Evolutionary conservation across 2,113 vertebrate genomes (phyloP), one percentile per base, ranked within the genome.

Genomic region (Pachypanchax playfairii): DNA sequence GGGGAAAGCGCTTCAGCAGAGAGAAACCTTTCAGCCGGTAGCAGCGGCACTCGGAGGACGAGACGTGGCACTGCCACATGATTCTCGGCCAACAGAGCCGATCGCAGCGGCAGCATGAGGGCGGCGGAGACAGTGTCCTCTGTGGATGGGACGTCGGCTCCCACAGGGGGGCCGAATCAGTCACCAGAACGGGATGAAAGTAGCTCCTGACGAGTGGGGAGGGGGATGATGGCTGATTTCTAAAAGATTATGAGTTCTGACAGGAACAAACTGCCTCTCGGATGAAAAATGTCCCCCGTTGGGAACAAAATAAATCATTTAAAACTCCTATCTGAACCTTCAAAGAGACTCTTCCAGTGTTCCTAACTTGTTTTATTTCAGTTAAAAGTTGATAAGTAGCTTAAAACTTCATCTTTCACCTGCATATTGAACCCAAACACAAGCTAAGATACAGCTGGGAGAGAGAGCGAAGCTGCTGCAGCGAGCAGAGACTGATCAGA

Each of bases 21-120:
- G 95, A 96, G 84, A 98, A 95, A 74, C 95, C 92, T 33, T 95
- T 93, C 75, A 97, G 92, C 79, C 93, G 94, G 92, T 96, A 96
- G 93, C 96, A 98, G 91, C 93, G 95, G 93, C 96, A 98, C 93
- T 94, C 94, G 28, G 96, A 96, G 85, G 95, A 92, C 33, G 95
- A 97, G 84, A 96, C 88, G 86, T 94, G 95, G 91, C 95, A 98
- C 78, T 94, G 95, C 96, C 95, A 98, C 96, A 98, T 96, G 93
- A 93, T 94, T 63, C 92, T 93, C 89, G 89, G 89, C 88, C 88
- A 91, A 82, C 91, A 89, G 75, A 86, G 88, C 89, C 89, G 87
- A 66, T 85, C 49, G 71, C 90, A 90, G 59, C 83, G 78, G 85
- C 89, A 90, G 74, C 87, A 65, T 42, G 70, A 83, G 1, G 79